These are phyloP conservation scores for Periplaneta americana DNA, from an alignment of 1,140 invertebrate genomes.

Conservation along the genomic window DNA sequence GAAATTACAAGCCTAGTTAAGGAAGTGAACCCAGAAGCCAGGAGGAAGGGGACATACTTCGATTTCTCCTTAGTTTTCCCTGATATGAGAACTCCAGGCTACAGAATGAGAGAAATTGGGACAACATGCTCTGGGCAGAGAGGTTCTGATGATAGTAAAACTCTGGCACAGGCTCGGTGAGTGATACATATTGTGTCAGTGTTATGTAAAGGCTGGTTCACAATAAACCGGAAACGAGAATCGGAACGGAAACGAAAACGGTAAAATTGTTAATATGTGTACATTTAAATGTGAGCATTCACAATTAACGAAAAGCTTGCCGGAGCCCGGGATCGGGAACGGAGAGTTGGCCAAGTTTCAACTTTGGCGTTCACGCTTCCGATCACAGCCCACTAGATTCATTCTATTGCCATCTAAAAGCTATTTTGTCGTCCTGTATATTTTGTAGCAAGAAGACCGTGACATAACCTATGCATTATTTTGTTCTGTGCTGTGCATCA, in stretches of 20 bases:
- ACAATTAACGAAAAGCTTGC: too few relatives aligned
- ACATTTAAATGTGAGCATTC: too few relatives aligned
- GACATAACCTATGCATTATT: too few relatives aligned
- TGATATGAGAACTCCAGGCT: constrained; percentile 73
- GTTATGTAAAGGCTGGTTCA: background rate
- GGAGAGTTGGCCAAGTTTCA: too few relatives aligned
- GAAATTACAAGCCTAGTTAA: constrained; percentile 94
- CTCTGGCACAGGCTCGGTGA: constrained; percentile 66
- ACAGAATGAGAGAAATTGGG: constrained; percentile 90
- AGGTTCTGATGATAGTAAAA: constrained; percentile 85
- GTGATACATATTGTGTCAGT: background rate
- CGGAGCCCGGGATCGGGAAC: too few relatives aligned
- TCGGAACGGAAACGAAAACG: background rate
- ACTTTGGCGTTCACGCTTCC: too few relatives aligned
- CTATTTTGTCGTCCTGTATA: too few relatives aligned
- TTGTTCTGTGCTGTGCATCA: too few relatives aligned
- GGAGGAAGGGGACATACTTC: constrained; percentile 95
- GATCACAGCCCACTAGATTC: too few relatives aligned
- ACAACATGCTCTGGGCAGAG: constrained; percentile 88
- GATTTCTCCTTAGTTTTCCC: constrained; percentile 95
- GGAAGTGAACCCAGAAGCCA: constrained; percentile 95
- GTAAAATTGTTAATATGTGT: background rate
- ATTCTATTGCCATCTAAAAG: too few relatives aligned
- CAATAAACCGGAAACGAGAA: too few relatives aligned
- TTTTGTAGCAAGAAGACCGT: too few relatives aligned